phyloP scores from a whole-genome alignment of 2,888 invertebrate species.

The Sphaerophoria taeniata region DNA sequence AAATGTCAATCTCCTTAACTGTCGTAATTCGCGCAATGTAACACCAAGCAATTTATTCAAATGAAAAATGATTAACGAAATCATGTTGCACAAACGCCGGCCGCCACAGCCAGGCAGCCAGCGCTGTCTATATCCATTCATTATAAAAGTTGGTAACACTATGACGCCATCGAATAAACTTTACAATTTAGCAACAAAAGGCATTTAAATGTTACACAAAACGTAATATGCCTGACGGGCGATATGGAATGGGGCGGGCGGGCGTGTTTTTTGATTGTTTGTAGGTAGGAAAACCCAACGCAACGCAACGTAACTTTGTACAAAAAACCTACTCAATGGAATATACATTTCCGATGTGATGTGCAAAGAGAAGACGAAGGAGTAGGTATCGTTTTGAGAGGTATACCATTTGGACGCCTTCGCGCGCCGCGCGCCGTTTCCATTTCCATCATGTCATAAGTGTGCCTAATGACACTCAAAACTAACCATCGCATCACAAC shows the following conservation, averaged over 20 bases:
- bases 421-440: background rate
- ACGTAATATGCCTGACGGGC: conserved; percentile 19
- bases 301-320: conserved; percentile 14
- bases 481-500: conserved; percentile 43
- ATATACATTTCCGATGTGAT: conserved; percentile 35
- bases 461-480: conserved; percentile 63
- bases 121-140: conserved; percentile 32
- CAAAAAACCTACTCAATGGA: conserved; percentile 13
- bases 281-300: background rate
- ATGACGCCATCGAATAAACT: conserved; percentile 62
- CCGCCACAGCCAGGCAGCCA: no score
- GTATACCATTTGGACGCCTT: background rate
- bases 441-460: conserved; percentile 43
- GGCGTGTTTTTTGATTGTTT: background rate
- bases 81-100: conserved; percentile 62
- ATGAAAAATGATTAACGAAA: conserved; percentile 59
- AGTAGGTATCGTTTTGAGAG: conserved; percentile 9
- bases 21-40: conserved; percentile 58
- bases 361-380: conserved; percentile 37
- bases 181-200: conserved; percentile 59
- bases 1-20: conserved; percentile 44
- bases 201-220: conserved; percentile 57
- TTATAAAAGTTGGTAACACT: conserved; percentile 42
- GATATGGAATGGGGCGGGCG: background rate
- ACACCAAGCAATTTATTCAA: conserved; percentile 38